Evolutionary conservation across 2,888 invertebrate species (phyloP).

Genomic region (Atethmia centrago): DNA sequence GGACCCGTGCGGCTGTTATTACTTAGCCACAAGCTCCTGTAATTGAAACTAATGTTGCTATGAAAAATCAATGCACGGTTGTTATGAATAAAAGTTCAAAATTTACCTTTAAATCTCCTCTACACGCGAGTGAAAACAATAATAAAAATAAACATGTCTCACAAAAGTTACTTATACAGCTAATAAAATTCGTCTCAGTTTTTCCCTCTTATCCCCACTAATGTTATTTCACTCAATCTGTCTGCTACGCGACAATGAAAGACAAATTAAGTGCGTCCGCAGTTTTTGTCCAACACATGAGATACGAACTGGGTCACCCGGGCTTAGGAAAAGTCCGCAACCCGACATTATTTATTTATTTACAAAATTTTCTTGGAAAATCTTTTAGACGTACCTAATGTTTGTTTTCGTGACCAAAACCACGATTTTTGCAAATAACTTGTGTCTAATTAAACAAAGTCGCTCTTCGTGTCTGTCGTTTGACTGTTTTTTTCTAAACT

Average conservation of each 20-base stretch:
- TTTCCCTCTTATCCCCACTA: constrained; percentile 26
- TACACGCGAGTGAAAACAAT: not conserved
- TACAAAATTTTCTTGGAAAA: constrained; percentile 35
- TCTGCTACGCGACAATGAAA: constrained; percentile 44
- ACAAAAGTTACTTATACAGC: not conserved
- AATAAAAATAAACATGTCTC: not conserved
- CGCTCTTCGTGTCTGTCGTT: too few species aligned
- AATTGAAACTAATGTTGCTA: not conserved
- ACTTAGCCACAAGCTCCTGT: too few species aligned
- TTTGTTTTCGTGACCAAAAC: constrained; percentile 1
- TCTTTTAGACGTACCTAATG: constrained; percentile 11
- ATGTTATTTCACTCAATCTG: constrained; percentile 53
- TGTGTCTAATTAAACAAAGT: not conserved
- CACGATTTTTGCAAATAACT: not conserved
- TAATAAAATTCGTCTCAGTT: constrained; percentile 11
- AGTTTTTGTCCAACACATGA: constrained; percentile 41
- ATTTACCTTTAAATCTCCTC: not conserved
- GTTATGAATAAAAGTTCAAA: not conserved
- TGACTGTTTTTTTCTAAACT: too few species aligned
- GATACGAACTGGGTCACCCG: constrained; percentile 36
- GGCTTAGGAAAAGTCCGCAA: constrained; percentile 6
- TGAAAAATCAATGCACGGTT: not conserved
- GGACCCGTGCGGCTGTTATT: too few species aligned
- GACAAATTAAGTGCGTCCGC: constrained; percentile 52
- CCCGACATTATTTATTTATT: constrained; percentile 33